Conservation (phyloP, 2,888 invertebrate genomes). For the Ramazzottius varieornatus region DNA sequence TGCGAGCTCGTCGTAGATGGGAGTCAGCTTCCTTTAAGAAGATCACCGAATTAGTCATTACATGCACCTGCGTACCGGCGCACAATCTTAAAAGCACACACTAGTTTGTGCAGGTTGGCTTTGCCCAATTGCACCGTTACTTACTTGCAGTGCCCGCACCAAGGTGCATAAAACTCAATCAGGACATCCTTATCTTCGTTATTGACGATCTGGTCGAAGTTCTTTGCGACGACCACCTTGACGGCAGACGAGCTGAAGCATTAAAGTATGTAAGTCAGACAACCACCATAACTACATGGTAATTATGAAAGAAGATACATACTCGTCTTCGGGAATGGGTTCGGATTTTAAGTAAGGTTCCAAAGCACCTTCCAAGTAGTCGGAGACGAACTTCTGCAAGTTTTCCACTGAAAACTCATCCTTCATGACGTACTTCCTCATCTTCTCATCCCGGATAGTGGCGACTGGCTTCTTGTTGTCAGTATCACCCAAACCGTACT, state of each 20-base stretch:
- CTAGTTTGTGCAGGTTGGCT: too few species aligned
- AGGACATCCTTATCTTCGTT: conserved; percentile 74
- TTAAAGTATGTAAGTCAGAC: neutral
- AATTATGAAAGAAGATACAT: conserved; percentile 29
- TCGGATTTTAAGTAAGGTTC: conserved; percentile 88
- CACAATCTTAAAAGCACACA: neutral
- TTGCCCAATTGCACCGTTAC: too few species aligned
- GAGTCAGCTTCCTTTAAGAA: conserved; percentile 38
- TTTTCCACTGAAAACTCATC: conserved; percentile 68
- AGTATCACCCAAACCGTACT: conserved; percentile 64
- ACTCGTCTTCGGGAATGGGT: conserved; percentile 54
- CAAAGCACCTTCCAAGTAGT: conserved; percentile 49
- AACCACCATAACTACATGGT: conserved; percentile 5
- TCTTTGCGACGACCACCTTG: conserved; percentile 68
- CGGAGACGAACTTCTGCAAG: conserved; percentile 54
- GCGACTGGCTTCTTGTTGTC: conserved; percentile 67
- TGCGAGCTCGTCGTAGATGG: conserved; percentile 61
- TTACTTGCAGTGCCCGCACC: conserved; percentile 94
- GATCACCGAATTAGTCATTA: neutral
- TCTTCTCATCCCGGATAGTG: conserved; percentile 49
- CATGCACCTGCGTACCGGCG: neutral
- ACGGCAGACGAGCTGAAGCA: neutral
- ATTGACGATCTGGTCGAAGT: conserved; percentile 74
- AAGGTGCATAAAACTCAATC: conserved; percentile 93
- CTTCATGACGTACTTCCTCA: conserved; percentile 63